Conservation (phyloP, 1,140 invertebrate genomes). For the Eufriesea mexicana region DNA sequence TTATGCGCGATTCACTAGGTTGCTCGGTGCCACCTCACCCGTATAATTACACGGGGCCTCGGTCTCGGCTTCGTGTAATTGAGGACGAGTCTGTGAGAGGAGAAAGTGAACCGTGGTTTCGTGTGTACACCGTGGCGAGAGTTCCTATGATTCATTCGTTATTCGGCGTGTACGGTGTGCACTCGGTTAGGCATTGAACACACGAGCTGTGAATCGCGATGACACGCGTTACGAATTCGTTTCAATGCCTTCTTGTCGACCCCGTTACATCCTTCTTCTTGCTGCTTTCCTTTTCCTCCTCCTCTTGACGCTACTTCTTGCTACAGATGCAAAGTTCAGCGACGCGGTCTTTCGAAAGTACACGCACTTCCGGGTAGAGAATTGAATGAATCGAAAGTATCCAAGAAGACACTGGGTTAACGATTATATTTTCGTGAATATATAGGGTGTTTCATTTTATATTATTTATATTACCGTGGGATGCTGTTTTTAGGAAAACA, state of each 20-base stretch:
- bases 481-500: no score
- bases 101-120: slow-evolving; percentile 72
- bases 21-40: slow-evolving; percentile 69
- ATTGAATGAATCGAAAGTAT: neutral
- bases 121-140: slow-evolving; percentile 59
- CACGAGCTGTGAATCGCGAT: slow-evolving; percentile 53
- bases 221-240: slow-evolving; percentile 52
- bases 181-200: slow-evolving; percentile 31
- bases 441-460: no score
- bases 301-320: neutral
- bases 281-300: neutral
- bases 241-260: slow-evolving; percentile 18
- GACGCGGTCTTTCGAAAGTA: slow-evolving; percentile 1
- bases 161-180: slow-evolving; percentile 50
- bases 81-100: slow-evolving; percentile 70
- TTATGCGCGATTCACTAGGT: slow-evolving; percentile 71
- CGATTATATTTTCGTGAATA: no score
- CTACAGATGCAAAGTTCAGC: neutral
- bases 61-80: slow-evolving; percentile 74
- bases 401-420: no score
- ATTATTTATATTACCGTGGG: no score
- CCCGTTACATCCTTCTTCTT: slow-evolving; percentile 2
- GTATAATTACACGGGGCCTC: slow-evolving; percentile 75
- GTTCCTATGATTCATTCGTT: slow-evolving; percentile 72
- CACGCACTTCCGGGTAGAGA: slow-evolving; percentile 2